A percentile compares a stretch with the other conserved stretches of the same genome.
These are phyloP conservation scores for Idaea dimidiata DNA, from an alignment of 2,888 invertebrate genomes.

Conservation along the genomic window DNA sequence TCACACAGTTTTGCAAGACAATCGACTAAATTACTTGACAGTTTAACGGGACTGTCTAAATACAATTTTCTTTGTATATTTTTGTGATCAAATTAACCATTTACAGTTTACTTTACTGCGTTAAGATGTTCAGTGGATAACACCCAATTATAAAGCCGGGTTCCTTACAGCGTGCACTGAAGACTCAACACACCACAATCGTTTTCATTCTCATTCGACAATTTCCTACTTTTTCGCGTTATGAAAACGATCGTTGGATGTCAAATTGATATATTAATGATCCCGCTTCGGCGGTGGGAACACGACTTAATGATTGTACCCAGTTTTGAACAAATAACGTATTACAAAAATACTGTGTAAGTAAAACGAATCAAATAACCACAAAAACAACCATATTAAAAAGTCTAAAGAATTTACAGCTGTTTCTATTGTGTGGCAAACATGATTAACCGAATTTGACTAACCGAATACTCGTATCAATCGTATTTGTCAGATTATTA, in stretches of 20 bases:
- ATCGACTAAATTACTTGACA: slow-evolving; percentile 66
- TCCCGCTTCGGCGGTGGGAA: too few relatives aligned
- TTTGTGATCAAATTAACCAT: slow-evolving; percentile 4
- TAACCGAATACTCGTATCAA: slow-evolving; percentile 40
- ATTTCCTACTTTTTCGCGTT: too few relatives aligned
- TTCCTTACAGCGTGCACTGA: too few relatives aligned
- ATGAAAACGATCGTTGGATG: too few relatives aligned
- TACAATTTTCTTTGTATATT: slow-evolving; percentile 21
- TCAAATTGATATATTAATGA: too few relatives aligned
- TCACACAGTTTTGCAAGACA: slow-evolving; percentile 68
- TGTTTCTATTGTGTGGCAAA: slow-evolving; percentile 35
- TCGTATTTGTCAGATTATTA: slow-evolving; percentile 70
- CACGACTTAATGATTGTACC: too few relatives aligned
- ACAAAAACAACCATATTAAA: background rate
- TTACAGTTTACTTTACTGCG: background rate
- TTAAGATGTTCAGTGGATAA: slow-evolving; percentile 11
- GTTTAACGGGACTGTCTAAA: slow-evolving; percentile 56
- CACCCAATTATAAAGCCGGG: slow-evolving; percentile 8
- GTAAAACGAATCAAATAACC: background rate
- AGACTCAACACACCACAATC: background rate
- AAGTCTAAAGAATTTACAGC: background rate
- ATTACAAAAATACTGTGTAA: too few relatives aligned
- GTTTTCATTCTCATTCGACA: slow-evolving; percentile 15
- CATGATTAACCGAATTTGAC: slow-evolving; percentile 36
- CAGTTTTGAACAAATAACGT: too few relatives aligned